Base-by-base conservation (phyloP, 2,797 vertebrate species). In the Rhyacichthys aspro region DNA sequence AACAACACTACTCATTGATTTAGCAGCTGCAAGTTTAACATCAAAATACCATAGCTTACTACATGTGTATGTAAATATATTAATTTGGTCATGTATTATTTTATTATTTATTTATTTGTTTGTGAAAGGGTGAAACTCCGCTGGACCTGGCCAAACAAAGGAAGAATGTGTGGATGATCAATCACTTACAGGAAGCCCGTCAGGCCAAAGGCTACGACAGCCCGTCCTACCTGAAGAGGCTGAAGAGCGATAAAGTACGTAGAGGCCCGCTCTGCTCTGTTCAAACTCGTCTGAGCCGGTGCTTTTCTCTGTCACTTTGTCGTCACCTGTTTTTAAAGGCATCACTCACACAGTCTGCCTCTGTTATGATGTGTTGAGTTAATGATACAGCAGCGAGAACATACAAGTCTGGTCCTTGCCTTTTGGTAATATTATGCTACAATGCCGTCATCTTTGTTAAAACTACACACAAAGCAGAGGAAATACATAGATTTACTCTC, bases 91-190 rank as follows among this genome's bases (percentile, higher is more conserved):
- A 17, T 42, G 14, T 5, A 23, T 2, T 11, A 10, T 38, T 7
- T 1, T 18, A 14, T 43, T 16, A 8, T 23, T 33, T 17, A 5
- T 43, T 16, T 15, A 2, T 18, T 0, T 63, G 10, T 19, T 60
- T 1, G 55, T 23, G 50, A 16, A 65, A 99, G 97, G 96, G 97
- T 0, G 98, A 99, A 87, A 98, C 96, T n/a, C 95, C 98, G 28
- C 92, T 99, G 71, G 98, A 99, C 90, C 92, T 99, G 9, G 96
- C 98, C 86, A 99, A 98, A 83, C 98, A 99, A 74, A 94, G 98
- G 85, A 99, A 99, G 89, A 99, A 99, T 0, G 94, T 96, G 55
- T 99, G 98, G 98, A 99, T 99, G 97, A 98, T 98, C 75, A 99
- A 96, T 86, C 98, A 98, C 85, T 76, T 99, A 63, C 97, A 99